These are phyloP conservation scores for Pocillopora verrucosa DNA, from an alignment of 64 coral and sea anemone genomes.

Conservation along the genomic window DNA sequence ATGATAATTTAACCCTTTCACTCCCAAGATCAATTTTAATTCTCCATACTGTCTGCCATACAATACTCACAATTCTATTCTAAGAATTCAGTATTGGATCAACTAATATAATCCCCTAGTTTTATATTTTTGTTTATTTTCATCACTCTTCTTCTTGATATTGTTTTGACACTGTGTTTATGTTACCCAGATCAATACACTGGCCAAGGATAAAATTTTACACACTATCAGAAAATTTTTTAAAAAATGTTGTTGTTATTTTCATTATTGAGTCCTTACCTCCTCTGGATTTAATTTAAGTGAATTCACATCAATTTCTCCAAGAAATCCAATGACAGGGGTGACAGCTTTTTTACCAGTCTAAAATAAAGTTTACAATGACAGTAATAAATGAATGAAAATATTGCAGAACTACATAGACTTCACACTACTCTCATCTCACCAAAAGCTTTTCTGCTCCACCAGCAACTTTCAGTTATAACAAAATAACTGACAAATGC, in stretches of 20 bases:
- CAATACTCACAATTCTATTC: too few species aligned
- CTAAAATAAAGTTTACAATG: neutral
- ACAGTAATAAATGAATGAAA: neutral
- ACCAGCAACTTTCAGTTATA: too few species aligned
- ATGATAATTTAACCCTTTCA: neutral
- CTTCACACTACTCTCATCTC: neutral
- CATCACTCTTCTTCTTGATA: too few species aligned
- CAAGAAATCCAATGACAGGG: slow-evolving; percentile 81
- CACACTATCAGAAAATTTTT: too few species aligned
- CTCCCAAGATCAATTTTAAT: neutral
- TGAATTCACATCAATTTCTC: slow-evolving; percentile 69
- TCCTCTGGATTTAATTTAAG: slow-evolving; percentile 72
- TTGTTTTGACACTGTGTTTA: too few species aligned
- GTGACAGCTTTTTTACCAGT: slow-evolving; percentile 69
- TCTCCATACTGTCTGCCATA: neutral
- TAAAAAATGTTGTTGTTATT: neutral
- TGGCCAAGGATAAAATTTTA: too few species aligned
- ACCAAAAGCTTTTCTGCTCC: too few species aligned
- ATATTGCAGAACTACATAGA: neutral
- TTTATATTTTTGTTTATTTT: too few species aligned
- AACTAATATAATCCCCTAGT: too few species aligned
- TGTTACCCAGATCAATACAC: too few species aligned
- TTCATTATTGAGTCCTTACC: slow-evolving; percentile 28
- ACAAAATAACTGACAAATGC: too few species aligned
- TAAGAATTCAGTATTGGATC: too few species aligned